Evolutionary conservation across 2,113 vertebrate genomes (phyloP).

Genomic region (Oxygymnocypris stewartii): DNA sequence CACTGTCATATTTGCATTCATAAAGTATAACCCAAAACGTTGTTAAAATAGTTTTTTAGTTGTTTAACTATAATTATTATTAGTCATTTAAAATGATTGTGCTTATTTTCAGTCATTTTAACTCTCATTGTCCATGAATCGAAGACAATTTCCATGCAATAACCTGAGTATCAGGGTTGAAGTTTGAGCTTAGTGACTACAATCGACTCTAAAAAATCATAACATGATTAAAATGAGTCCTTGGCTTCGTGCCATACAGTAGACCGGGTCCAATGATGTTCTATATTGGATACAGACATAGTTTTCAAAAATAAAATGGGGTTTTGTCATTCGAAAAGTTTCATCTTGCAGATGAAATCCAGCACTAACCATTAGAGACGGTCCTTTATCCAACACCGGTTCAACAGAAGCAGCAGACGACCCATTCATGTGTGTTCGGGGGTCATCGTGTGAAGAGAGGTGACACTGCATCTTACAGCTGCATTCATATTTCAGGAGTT

Average conservation of each 20-base stretch:
- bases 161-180: not conserved
- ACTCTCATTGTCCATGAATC: not conserved
- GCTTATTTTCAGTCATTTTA: not conserved
- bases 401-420: not conserved
- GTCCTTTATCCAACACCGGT: not conserved
- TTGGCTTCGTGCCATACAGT: not conserved
- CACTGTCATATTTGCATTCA: no score
- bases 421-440: not conserved
- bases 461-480: not conserved
- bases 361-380: no score
- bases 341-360: not conserved
- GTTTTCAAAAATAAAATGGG: not conserved
- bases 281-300: not conserved
- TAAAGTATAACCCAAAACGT: no score
- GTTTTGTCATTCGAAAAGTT: not conserved
- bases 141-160: not conserved
- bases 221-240: not conserved
- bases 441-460: not conserved
- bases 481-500: constrained; percentile 4
- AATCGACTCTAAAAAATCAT: no score
- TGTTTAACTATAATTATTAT: no score
- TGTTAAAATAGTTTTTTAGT: not conserved
- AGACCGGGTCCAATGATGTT: not conserved
- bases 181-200: not conserved
- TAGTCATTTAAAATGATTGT: not conserved